Conservation (phyloP, 2,888 invertebrate species). For the Plebejus melissa region DNA sequence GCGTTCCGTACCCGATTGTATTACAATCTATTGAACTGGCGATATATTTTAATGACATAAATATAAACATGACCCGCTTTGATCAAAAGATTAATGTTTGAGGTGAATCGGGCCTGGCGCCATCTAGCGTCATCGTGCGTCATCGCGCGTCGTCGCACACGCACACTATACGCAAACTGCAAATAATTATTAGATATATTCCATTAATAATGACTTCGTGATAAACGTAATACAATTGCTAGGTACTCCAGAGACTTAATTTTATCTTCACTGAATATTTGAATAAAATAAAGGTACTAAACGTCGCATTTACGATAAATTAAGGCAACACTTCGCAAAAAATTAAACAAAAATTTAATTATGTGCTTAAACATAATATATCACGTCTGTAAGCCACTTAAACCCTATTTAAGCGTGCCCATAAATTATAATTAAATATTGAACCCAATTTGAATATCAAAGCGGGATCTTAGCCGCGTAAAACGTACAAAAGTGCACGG, state of each 20-base stretch:
- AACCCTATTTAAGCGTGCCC: constrained; percentile 7
- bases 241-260: not conserved
- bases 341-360: not conserved
- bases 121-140: constrained; percentile 37
- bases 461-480: constrained; percentile 50
- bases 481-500: constrained; percentile 56
- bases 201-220: not conserved
- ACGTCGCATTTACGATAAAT: not conserved
- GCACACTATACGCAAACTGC: not conserved
- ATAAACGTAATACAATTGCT: not conserved
- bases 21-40: constrained; percentile 38
- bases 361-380: not conserved
- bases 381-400: not conserved
- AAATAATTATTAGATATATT: not conserved
- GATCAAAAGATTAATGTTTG: constrained; percentile 60
- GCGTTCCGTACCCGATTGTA: constrained; percentile 33
- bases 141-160: constrained; percentile 33
- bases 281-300: not conserved
- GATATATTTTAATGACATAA: constrained; percentile 53
- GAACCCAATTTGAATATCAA: constrained; percentile 47
- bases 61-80: constrained; percentile 53
- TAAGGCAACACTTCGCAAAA: not conserved
- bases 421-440: constrained; percentile 25
- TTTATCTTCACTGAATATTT: not conserved
- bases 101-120: constrained; percentile 57